Evolutionary conservation across 2,113 vertebrate genomes (phyloP).

Genomic region (Natator depressus): DNA sequence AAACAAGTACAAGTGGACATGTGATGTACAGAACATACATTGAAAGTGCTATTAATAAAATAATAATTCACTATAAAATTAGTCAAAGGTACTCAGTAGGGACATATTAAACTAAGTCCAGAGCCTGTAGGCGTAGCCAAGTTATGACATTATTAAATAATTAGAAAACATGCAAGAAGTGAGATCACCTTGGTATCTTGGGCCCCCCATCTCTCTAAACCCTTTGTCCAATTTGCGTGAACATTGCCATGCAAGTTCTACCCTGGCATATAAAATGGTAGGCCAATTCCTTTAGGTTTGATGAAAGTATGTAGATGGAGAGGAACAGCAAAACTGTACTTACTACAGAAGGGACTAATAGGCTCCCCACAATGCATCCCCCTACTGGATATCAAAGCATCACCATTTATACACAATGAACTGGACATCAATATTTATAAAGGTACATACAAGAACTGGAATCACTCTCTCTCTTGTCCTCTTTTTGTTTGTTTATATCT

Average conservation of each 20-base stretch:
- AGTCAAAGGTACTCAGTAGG: neutral
- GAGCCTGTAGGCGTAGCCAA: neutral
- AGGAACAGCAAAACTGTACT: neutral
- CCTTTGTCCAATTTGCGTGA: neutral
- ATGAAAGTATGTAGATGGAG: neutral
- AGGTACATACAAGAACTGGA: constrained; percentile 87
- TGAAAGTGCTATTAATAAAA: neutral
- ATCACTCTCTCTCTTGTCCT: constrained; percentile 84
- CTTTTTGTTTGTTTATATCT: constrained; percentile 79
- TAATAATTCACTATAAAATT: neutral
- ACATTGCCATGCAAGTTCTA: neutral
- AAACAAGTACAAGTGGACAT: neutral
- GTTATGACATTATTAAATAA: neutral
- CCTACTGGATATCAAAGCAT: neutral
- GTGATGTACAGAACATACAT: neutral
- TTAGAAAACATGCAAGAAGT: neutral
- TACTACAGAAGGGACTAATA: neutral
- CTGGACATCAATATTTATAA: neutral
- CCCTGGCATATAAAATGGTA: neutral
- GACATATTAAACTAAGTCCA: neutral
- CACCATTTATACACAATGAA: neutral
- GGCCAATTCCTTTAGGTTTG: neutral
- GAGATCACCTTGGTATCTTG: neutral
- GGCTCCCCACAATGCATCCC: neutral
- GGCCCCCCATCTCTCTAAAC: neutral